Evolutionary conservation across 2,888 invertebrate genomes (phyloP), one percentile per base, ranked within the genome.

Genomic region (Synanthedon tipuliformis): DNA sequence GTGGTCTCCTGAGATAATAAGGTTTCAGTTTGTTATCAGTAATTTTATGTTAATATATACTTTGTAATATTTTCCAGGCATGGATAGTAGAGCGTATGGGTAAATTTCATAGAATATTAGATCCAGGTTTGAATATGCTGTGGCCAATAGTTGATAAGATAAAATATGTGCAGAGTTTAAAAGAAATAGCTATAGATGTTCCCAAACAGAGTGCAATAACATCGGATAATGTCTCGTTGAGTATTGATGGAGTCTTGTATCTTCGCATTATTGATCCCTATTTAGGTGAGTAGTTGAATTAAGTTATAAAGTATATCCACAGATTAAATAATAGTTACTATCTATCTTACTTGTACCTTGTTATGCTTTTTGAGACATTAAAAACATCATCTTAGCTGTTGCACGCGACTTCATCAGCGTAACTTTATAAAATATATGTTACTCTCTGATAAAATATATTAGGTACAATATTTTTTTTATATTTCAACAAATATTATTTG

Each of bases 51-150:
- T 34, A 4, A 23, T 23, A 8, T 8, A 10, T 34, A 34, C 34
- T 34, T 45, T 45, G 7, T 13, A 13, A 13, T 15, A 13, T 60
- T 55, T 88, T 88, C 54, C 71, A 95, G 95, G 97, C 97, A 53
- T 98, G 98, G 98, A 90, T 99, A 56, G 95, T 99, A 0, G 99
- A 99, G 78, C 89, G 99, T 62, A 99, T 99, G 98, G 99, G 99
- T 51, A 97, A 95, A 83, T 99, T 96, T 82, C 92, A 95, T 76
- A 90, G 95, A 73, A 95, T 97, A 63, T 85, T 99, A 53, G 95
- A 98, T 53, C 99, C 99, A 11, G 99, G 99, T 1, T 82, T 99
- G 41, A 99, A 99, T 75, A 71, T 99, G 52, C 82, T 99, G 12
- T 90, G 97, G 67, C 99, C 99, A 0, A 81, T 99, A 55, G 88